Percentiles rank a stretch among this genome's conserved stretches.
Conservation (phyloP, 2,888 invertebrate genomes). For the Nemotelus pantherinus region DNA sequence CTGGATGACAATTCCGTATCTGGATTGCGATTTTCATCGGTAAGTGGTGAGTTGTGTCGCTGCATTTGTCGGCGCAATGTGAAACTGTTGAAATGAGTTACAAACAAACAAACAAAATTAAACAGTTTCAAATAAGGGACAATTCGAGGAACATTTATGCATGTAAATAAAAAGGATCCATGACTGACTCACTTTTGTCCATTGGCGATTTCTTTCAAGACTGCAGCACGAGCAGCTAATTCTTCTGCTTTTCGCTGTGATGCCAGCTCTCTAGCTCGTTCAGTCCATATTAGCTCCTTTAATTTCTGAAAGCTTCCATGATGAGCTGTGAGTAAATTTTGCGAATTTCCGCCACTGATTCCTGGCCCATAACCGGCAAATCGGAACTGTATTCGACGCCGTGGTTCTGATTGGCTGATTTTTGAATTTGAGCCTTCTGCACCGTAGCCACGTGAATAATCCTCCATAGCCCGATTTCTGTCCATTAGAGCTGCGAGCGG, state of each 20-base stretch:
- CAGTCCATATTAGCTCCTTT: slow-evolving; percentile 81
- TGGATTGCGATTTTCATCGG: slow-evolving; percentile 60
- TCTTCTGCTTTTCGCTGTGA: slow-evolving; percentile 80
- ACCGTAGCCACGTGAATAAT: slow-evolving; percentile 61
- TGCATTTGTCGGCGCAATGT: slow-evolving; percentile 26
- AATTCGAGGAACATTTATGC: not conserved
- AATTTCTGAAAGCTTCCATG: slow-evolving; percentile 75
- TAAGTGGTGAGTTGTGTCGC: slow-evolving; percentile 50
- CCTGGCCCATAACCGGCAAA: slow-evolving; percentile 57
- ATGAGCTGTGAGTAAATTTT: slow-evolving; percentile 57
- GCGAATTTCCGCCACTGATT: slow-evolving; percentile 53
- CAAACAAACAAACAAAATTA: not conserved
- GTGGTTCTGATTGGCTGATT: slow-evolving; percentile 52
- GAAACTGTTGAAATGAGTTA: slow-evolving; percentile 20
- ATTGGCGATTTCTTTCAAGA: slow-evolving; percentile 72
- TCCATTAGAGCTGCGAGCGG: slow-evolving; percentile 67
- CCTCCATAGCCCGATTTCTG: slow-evolving; percentile 66
- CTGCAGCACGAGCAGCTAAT: slow-evolving; percentile 71
- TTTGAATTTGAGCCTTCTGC: slow-evolving; percentile 56
- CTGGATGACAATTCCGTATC: slow-evolving; percentile 48
- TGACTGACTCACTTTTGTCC: slow-evolving; percentile 67
- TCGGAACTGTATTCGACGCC: slow-evolving; percentile 56
- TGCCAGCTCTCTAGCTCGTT: slow-evolving; percentile 79
- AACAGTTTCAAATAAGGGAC: not conserved
- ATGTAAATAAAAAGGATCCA: not conserved